Evolutionary conservation across 2,888 invertebrate genomes (phyloP), one percentile per base, ranked within the genome.

Genomic region (Itoplectis maculator): DNA sequence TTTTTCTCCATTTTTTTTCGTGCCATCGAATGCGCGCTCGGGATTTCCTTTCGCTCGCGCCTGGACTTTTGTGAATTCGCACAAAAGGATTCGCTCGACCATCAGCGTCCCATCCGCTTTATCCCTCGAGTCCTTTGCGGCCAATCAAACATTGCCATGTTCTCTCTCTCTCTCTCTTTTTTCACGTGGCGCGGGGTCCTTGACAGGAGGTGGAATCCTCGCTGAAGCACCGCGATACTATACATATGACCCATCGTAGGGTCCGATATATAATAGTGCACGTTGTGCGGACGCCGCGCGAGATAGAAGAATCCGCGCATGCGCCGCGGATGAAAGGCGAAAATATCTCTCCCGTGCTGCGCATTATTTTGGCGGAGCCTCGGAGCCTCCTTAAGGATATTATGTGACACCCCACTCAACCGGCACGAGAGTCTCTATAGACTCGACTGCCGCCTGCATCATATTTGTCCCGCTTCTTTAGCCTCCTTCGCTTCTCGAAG

Each of bases 1-100:
- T 15, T 54, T 66, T 77, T 49, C 23, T 68, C 29, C 56, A 56
- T 78, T 49, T 54, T 23, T 54, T 45, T 45, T 23, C 47, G 15
- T 54, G 40, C 5, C 51, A 23, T 18, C 75, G 51, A 51, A 61
- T 65, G 47, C n/a, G 49, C 37, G 40, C 15, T 42, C 37, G 49
- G 23, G 72, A 66, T 74, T 11, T 54, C 13, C 63, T n/a, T 79
- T 85, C 81, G 75, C 80, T 63, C 76, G 54, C 49, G 49, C 45
- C 51, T 74, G 79, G 82, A 88, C 84, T 87, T 86, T 86, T 83
- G 83, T 84, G 73, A 85, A 86, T 78, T 82, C 42, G 77, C 68
- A 85, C 87, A 87, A 88, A 87, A 83, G 84, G 84, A 86, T 86
- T 79, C 82, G 56, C 86, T 74, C 42, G 59, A 75, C 72, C 29